phyloP scores from a whole-genome alignment of 2,113 vertebrate species.

The Gambusia affinis region DNA sequence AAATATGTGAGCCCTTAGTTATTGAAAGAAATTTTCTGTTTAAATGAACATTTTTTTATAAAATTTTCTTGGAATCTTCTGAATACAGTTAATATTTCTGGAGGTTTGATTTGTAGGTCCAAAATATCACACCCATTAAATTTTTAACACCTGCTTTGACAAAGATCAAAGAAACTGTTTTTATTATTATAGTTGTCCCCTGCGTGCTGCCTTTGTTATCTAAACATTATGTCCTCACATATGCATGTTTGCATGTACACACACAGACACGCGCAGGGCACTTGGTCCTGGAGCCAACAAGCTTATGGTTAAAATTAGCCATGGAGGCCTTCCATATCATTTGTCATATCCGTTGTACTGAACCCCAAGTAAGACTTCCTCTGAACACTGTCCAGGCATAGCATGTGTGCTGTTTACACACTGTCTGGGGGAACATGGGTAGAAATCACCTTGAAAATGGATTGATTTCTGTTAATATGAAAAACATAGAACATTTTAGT shows the following conservation, averaged over 20 bases:
- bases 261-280: constrained; percentile 23
- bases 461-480: too few relatives aligned
- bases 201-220: constrained; percentile 53
- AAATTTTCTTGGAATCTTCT: background rate
- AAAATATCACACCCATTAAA: constrained; percentile 1
- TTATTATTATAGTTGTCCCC: constrained; percentile 54
- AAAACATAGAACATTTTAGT: too few relatives aligned
- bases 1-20: constrained; percentile 48
- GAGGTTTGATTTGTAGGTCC: constrained; percentile 1
- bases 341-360: constrained; percentile 73
- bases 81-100: background rate
- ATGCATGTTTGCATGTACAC: constrained; percentile 1
- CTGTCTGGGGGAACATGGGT: constrained; percentile 38
- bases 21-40: background rate
- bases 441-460: too few relatives aligned
- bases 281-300: constrained; percentile 55
- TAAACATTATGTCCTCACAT: constrained; percentile 44
- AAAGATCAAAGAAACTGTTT: constrained; percentile 46
- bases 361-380: constrained; percentile 75
- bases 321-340: constrained; percentile 66
- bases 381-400: constrained; percentile 69
- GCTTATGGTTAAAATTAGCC: constrained; percentile 78
- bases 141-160: constrained; percentile 63
- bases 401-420: constrained; percentile 69
- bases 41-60: background rate